A percentile compares a stretch with the other conserved stretches of the same genome.
phyloP scores from a whole-genome alignment of 2,888 invertebrate species.

The Clepsis dumicolana region DNA sequence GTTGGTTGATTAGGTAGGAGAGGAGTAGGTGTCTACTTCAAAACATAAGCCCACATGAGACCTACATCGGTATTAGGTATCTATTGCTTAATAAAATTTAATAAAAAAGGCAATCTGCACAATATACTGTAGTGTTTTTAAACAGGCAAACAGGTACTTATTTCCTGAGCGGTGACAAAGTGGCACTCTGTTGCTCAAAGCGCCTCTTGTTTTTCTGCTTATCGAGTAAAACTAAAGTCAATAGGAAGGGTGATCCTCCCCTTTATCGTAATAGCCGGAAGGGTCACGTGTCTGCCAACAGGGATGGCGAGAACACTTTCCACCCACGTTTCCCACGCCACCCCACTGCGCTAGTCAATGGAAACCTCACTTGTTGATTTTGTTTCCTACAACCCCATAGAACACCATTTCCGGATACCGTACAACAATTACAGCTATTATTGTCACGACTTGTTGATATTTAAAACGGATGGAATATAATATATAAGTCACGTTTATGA shows the following conservation, averaged over 20 bases:
- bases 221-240: slow-evolving; percentile 31
- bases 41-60: too few relatives aligned
- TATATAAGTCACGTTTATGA: slow-evolving; percentile 23
- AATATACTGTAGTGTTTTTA: not conserved
- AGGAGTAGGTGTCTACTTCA: too few relatives aligned
- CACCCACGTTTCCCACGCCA: slow-evolving; percentile 78
- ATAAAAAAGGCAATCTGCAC: too few relatives aligned
- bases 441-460: slow-evolving; percentile 58
- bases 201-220: slow-evolving; percentile 29
- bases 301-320: slow-evolving; percentile 77
- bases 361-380: slow-evolving; percentile 81
- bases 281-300: slow-evolving; percentile 74
- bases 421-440: slow-evolving; percentile 52
- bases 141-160: slow-evolving; percentile 12
- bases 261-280: slow-evolving; percentile 58
- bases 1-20: too few relatives aligned
- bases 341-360: slow-evolving; percentile 61
- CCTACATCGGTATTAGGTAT: too few relatives aligned
- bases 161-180: slow-evolving; percentile 23
- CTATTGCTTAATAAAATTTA: too few relatives aligned
- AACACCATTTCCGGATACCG: slow-evolving; percentile 71
- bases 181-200: slow-evolving; percentile 11
- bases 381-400: slow-evolving; percentile 70
- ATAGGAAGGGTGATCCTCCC: slow-evolving; percentile 48
- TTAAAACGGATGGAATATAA: slow-evolving; percentile 45